phyloP scores from a whole-genome alignment of 2,113 vertebrate genomes.

The Bagarius yarrelli region DNA sequence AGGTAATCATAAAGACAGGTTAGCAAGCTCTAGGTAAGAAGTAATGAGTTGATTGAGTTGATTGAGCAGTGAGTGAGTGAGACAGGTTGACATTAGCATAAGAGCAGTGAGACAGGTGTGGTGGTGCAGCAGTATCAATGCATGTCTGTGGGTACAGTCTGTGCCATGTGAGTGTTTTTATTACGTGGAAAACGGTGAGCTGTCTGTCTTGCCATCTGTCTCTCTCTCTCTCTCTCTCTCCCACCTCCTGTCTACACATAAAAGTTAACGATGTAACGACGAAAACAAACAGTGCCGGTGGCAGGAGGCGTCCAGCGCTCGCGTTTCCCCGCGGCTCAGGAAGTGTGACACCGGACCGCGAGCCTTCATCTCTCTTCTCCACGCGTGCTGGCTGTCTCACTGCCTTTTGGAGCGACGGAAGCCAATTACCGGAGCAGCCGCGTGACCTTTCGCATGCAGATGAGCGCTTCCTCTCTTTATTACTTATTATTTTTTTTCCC shows the following conservation, averaged over 20 bases:
- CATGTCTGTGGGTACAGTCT: background rate
- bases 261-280: conserved; percentile 38
- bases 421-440: conserved; percentile 53
- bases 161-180: conserved; percentile 15
- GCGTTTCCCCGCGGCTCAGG: background rate
- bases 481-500: conserved; percentile 36
- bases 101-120: background rate
- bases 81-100: background rate
- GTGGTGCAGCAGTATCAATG: background rate
- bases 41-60: too few species aligned
- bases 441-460: conserved; percentile 56
- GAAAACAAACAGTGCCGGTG: conserved; percentile 42
- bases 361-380: conserved; percentile 14
- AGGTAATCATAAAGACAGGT: background rate
- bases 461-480: conserved; percentile 41
- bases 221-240: background rate
- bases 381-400: conserved; percentile 9
- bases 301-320: conserved; percentile 32
- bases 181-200: background rate
- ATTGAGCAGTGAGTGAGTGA: conserved; percentile 1
- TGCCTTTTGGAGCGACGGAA: conserved; percentile 43
- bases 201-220: background rate
- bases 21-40: background rate
- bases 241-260: conserved; percentile 25
- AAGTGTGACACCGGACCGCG: conserved; percentile 5